phyloP scores from a whole-genome alignment of 1,140 invertebrate genomes.

The Scaptomyza pallida region DNA sequence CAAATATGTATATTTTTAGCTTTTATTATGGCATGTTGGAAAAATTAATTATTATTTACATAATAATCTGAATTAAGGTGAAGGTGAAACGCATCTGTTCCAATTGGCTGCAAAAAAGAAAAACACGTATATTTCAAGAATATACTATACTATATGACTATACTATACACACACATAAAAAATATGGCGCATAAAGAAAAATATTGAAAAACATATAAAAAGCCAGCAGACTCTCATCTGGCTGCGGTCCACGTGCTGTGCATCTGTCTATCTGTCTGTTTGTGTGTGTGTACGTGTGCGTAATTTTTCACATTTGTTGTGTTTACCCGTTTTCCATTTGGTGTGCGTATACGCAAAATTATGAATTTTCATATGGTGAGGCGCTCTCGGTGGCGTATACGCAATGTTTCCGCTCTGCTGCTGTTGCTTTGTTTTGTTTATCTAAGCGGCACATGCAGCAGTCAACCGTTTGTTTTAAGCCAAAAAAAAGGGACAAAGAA shows the following conservation, averaged over 20 bases:
- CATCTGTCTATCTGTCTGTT: slow-evolving; percentile 19
- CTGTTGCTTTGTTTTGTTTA: slow-evolving; percentile 59
- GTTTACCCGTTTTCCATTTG: slow-evolving; percentile 70
- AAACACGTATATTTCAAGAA: slow-evolving; percentile 40
- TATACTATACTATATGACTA: background rate
- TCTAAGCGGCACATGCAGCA: slow-evolving; percentile 56
- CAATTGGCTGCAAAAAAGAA: slow-evolving; percentile 35
- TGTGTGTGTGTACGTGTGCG: slow-evolving; percentile 25
- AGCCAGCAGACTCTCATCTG: slow-evolving; percentile 37
- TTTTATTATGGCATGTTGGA: slow-evolving; percentile 43
- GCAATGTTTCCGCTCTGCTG: slow-evolving; percentile 58
- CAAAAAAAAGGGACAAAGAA: slow-evolving; percentile 47
- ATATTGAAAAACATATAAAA: slow-evolving; percentile 75
- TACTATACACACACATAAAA: slow-evolving; percentile 24
- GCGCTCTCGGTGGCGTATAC: slow-evolving; percentile 60
- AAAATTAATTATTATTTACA: slow-evolving; percentile 75
- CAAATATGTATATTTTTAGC: slow-evolving; percentile 15
- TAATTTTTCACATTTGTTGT: slow-evolving; percentile 49
- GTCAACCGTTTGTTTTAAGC: slow-evolving; percentile 54
- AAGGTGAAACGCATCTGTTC: slow-evolving; percentile 75
- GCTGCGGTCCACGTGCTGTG: slow-evolving; percentile 54
- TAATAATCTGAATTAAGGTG: slow-evolving; percentile 76
- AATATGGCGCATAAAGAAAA: slow-evolving; percentile 68
- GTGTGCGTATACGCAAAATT: slow-evolving; percentile 61
- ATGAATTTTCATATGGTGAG: slow-evolving; percentile 57